A percentile compares a stretch with the other conserved stretches of the same genome.
These are phyloP conservation scores for Ataeniobius toweri DNA, from an alignment of 2,797 vertebrate genomes.

Conservation along the genomic window DNA sequence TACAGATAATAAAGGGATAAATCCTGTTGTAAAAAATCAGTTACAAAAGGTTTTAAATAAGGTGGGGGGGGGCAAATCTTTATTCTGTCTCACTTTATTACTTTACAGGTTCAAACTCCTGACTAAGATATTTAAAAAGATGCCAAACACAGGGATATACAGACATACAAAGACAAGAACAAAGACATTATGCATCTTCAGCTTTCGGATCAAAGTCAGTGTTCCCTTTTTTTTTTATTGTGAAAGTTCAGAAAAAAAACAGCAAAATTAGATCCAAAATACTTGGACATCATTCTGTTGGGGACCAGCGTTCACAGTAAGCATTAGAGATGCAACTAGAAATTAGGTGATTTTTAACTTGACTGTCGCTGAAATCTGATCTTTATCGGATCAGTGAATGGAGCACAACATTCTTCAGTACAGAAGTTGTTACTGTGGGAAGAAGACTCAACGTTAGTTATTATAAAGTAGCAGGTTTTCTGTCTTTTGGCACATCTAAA, in stretches of 20 bases:
- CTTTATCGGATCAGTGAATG: neutral
- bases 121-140: neutral
- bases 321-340: neutral
- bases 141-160: slow-evolving; percentile 20
- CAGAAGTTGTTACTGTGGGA: neutral
- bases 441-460: neutral
- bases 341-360: neutral
- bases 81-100: neutral
- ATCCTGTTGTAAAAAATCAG: neutral
- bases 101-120: neutral
- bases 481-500: neutral
- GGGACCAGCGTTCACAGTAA: neutral
- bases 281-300: neutral
- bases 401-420: neutral
- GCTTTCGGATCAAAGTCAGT: slow-evolving; percentile 54
- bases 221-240: slow-evolving; percentile 18
- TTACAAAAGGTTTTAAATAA: slow-evolving; percentile 5
- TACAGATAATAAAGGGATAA: neutral
- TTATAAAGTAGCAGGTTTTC: neutral
- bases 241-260: neutral
- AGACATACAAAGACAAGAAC: slow-evolving; percentile 31
- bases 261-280: neutral
- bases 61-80: neutral
- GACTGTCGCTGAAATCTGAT: neutral
- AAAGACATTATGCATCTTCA: slow-evolving; percentile 34